Percentiles rank a stretch among this genome's conserved stretches.
Evolutionary conservation across 2,113 vertebrate genomes (phyloP).

Genomic region (Pithys albifrons): DNA sequence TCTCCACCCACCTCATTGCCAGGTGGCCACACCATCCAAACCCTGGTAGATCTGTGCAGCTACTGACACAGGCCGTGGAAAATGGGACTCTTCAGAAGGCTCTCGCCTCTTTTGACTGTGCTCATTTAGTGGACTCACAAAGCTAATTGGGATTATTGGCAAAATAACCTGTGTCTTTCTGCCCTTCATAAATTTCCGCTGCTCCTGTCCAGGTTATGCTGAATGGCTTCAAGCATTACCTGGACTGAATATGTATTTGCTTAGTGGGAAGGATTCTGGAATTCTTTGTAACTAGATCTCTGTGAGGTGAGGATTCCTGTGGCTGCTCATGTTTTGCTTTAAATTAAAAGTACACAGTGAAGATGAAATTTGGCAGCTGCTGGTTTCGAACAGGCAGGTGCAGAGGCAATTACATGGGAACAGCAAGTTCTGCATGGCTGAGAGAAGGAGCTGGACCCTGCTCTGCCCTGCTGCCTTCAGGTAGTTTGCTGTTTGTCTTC

Average conservation of each 20-base stretch:
- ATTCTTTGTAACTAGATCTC: neutral
- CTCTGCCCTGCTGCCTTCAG: fast-evolving
- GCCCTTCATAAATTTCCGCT: neutral
- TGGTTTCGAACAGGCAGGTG: neutral
- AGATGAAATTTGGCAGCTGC: neutral
- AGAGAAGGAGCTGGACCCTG: neutral
- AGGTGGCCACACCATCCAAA: fast-evolving
- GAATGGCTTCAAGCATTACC: neutral
- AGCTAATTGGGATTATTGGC: constrained; percentile 17
- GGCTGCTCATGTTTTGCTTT: neutral
- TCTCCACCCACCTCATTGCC: neutral
- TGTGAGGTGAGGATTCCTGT: neutral
- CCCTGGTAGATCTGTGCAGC: neutral
- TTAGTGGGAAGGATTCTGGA: neutral
- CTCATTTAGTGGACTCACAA: constrained; percentile 10
- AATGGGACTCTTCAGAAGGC: neutral
- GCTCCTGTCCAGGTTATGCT: neutral
- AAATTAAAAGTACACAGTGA: neutral
- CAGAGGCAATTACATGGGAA: neutral
- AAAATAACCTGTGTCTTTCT: neutral
- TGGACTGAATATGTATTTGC: neutral
- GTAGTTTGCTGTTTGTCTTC: neutral
- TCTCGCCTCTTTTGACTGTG: neutral
- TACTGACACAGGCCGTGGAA: fast-evolving
- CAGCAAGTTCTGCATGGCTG: neutral